Base-by-base conservation (phyloP, 2,797 vertebrate species). In the Cebuella pygmaea region DNA sequence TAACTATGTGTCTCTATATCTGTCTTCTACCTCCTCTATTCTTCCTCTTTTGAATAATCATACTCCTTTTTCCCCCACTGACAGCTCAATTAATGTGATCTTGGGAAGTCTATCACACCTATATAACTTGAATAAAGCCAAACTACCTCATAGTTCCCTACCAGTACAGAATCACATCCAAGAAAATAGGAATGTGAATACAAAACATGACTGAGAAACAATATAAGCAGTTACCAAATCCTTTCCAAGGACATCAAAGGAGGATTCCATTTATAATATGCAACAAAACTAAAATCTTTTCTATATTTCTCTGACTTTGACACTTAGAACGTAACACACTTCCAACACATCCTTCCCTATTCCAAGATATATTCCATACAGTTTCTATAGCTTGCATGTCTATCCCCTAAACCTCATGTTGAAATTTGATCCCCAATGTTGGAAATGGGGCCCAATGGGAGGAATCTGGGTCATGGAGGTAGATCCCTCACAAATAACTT, bases 151-250 rank as follows among this genome's bases (percentile, higher is more conserved):
- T n/a, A 7, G 39, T 59, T 92, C 64, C 57, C 80, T 94, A 36
- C 26, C 59, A 64, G 70, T 41, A 59, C 87, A 33, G 30, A 85
- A 50, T 41, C 85, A 81, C 33, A 93, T 8, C 59, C 81, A 67
- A 93, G 55, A 76, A 84, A 93, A 95, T 82, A 70, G 86, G 88
- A 95, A 78, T 92, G 36, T 9, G 27, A 93, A 79, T 85, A n/a
- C 61, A 95, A 93, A 95, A 88, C 41, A 95, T 41, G 78, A 74
- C 27, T 85, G 93, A 86, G 92, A 96, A 95, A 92, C 41, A 61
- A 84, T 64, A 39, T 91, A 95, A 83, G 93, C 61, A 70, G 78
- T 84, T 81, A 88, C 57, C 81, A 57, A 57, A 89, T 93, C 94
- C 64, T 61, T 80, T 96, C 78, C 57, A 96, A 96, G 81, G 46